Evolutionary conservation across 2,888 invertebrate genomes (phyloP), one percentile per base, ranked within the genome.

Genomic region (Argynnis bischoffii): DNA sequence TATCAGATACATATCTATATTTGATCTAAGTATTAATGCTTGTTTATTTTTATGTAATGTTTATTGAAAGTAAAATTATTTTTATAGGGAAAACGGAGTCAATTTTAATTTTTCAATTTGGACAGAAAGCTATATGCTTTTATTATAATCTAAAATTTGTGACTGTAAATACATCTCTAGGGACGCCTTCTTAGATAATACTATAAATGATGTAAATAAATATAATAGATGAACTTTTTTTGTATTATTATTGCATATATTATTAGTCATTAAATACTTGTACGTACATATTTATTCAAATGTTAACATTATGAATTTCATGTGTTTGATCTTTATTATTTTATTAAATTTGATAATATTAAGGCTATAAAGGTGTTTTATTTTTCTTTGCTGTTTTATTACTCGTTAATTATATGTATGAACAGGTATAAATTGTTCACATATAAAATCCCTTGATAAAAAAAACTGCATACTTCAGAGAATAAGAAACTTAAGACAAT

Each of bases 121-220:
- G 55, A 69, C 53, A 64, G 54, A 63, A 72, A 60, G 70, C 70
- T 71, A 69, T 41, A 41, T 8, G 35, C 35, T 71, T 72, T 67
- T 67, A 67, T 70, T 69, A 50, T 65, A 31, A 66, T 72, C 63
- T 66, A 69, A 60, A 64, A 70, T 70, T 69, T 69, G 67, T 72
- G 64, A 76, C 57, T 76, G 77, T 79, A 77, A 74, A 77, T 75
- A 77, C 80, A 80, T 71, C 74, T 82, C 84, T 90, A 90, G 89
- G 80, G 85, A 83, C 80, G 90, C 90, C 90, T 90, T 90, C 89
- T 85, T 90, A 90, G 89, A 84, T 81, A 80, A 79, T 78, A 81
- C 77, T 79, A 67, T 77, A 79, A 66, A 46, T 60, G 55, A 73
- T 80, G 78, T 80, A 78, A 77, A 75, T 78, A 78, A 77, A 75